phyloP scores from a whole-genome alignment of 2,113 vertebrate genomes.

The Silurus asotus region DNA sequence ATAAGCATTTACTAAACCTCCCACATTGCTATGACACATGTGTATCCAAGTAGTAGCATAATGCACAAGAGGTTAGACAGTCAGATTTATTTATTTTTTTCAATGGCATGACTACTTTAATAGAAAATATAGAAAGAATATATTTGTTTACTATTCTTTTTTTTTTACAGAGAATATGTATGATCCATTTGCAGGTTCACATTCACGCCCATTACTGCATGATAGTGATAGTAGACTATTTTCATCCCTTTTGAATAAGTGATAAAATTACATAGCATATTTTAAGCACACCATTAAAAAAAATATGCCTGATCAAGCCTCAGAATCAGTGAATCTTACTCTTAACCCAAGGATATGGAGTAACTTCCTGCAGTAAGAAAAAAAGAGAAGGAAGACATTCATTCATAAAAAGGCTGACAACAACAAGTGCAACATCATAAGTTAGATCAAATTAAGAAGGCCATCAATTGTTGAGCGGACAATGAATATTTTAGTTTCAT shows the following conservation, averaged over 20 bases:
- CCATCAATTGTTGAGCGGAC: constrained; percentile 62
- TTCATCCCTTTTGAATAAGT: not conserved
- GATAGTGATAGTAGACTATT: not conserved
- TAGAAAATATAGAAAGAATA: not conserved
- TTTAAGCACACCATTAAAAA: not conserved
- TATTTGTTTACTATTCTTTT: not conserved
- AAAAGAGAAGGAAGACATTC: constrained; percentile 30
- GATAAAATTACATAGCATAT: not conserved
- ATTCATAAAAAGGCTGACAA: constrained; percentile 56
- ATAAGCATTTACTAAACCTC: not conserved
- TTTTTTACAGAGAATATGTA: constrained; percentile 30
- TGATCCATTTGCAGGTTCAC: not conserved
- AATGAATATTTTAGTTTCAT: constrained; percentile 73
- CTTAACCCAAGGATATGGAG: constrained; percentile 50
- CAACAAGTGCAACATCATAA: constrained; percentile 54
- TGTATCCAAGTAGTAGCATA: not conserved
- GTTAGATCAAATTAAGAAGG: constrained; percentile 63
- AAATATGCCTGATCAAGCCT: not conserved
- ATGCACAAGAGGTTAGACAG: not conserved
- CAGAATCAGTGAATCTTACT: constrained; percentile 33
- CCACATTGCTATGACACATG: not conserved
- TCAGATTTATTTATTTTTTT: not conserved
- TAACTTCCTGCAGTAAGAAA: constrained; percentile 20
- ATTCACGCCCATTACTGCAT: not conserved
- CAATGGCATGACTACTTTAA: not conserved